Conservation (phyloP, 1,140 invertebrate genomes). For the Augochlora pura region DNA sequence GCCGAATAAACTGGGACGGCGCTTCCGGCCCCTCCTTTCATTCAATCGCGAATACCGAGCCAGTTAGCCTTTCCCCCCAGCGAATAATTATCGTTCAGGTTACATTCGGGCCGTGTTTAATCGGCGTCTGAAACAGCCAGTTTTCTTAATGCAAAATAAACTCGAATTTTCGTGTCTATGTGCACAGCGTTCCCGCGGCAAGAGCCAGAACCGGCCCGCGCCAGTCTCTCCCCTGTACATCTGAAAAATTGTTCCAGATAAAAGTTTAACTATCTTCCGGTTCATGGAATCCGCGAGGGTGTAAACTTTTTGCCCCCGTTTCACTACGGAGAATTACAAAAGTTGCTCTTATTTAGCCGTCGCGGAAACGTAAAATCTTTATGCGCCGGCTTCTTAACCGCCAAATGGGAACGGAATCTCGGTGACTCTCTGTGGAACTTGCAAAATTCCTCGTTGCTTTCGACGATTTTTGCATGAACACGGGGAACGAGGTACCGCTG, state of each 20-base stretch:
- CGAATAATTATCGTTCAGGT: slow-evolving; percentile 7
- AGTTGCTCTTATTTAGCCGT: neutral
- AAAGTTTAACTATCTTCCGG: slow-evolving; percentile 4
- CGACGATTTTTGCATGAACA: too few species aligned
- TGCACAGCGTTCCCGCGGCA: neutral
- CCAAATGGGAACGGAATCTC: neutral
- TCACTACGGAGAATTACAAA: neutral
- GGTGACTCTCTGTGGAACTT: neutral
- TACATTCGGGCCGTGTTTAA: neutral
- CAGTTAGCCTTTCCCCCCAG: neutral
- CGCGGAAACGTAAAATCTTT: neutral
- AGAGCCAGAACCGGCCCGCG: neutral
- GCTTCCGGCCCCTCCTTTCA: neutral
- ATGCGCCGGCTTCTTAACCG: neutral
- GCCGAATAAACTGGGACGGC: slow-evolving; percentile 21
- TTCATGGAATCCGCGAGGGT: neutral
- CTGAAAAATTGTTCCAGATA: slow-evolving; percentile 1
- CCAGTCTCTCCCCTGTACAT: neutral
- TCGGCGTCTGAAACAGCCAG: neutral
- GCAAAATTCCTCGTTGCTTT: too few species aligned
- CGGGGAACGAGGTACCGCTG: too few species aligned
- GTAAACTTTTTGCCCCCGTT: neutral
- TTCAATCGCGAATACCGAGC: neutral
- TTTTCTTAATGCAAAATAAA: slow-evolving; percentile 1
- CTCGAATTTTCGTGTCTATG: neutral